These are phyloP conservation scores for Ranitomeya imitator DNA, from an alignment of 2,113 vertebrate genomes.

Conservation along the genomic window DNA sequence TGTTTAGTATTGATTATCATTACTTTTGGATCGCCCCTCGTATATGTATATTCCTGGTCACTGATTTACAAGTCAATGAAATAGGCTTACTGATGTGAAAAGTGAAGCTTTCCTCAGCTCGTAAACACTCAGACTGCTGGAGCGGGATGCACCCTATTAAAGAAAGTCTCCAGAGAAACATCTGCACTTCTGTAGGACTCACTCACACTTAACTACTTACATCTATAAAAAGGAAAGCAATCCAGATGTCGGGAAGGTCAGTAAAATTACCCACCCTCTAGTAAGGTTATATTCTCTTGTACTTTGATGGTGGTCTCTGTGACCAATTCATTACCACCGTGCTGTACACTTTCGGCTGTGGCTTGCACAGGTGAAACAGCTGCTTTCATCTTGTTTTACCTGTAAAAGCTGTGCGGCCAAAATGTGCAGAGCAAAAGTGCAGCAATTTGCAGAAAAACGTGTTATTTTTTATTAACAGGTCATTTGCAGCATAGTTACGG, in stretches of 20 bases:
- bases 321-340: no score
- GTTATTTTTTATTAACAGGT: no score
- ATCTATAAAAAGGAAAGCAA: slow-evolving; percentile 20
- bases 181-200: not conserved
- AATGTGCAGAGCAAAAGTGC: no score
- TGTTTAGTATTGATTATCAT: no score
- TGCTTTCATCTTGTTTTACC: no score
- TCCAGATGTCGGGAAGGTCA: not conserved
- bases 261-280: not conserved
- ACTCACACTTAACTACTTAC: not conserved
- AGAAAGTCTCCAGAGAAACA: slow-evolving; percentile 34
- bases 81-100: slow-evolving; percentile 3
- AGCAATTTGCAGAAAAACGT: no score
- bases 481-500: no score
- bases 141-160: slow-evolving; percentile 41
- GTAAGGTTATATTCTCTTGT: not conserved
- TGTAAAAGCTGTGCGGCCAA: no score
- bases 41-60: not conserved
- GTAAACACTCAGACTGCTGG: slow-evolving; percentile 10
- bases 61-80: slow-evolving; percentile 16
- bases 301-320: no score
- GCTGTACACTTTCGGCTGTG: no score
- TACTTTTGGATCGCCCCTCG: no score
- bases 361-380: no score
- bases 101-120: slow-evolving; percentile 42